These are phyloP conservation scores for Drosophila bifasciata DNA, from an alignment of 1,140 invertebrate species.

Conservation along the genomic window DNA sequence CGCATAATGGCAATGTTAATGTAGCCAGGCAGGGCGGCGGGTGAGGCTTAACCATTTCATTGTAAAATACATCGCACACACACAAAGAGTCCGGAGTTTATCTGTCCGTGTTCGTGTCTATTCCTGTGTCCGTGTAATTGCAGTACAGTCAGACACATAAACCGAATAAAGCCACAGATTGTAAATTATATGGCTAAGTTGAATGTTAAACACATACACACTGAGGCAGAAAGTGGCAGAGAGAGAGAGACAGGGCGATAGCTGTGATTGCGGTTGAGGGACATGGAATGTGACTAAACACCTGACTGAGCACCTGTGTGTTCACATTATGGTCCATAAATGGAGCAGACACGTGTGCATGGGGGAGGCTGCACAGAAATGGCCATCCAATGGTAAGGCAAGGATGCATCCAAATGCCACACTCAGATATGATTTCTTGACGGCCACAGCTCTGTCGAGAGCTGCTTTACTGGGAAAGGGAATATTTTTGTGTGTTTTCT, in stretches of 20 bases:
- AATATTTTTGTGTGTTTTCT: not conserved
- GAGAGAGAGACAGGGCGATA: not conserved
- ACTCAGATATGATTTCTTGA: no score
- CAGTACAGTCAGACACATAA: constrained; percentile 58
- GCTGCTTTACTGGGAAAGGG: not conserved
- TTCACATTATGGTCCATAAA: constrained; percentile 44
- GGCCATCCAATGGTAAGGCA: not conserved
- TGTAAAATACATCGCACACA: constrained; percentile 38
- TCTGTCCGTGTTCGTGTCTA: constrained; percentile 16
- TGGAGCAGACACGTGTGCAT: constrained; percentile 39
- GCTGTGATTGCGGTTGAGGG: constrained; percentile 4
- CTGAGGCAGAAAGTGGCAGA: not conserved
- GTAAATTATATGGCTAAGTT: constrained; percentile 43
- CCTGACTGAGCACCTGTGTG: constrained; percentile 19
- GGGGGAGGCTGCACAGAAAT: not conserved
- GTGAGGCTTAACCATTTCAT: constrained; percentile 27
- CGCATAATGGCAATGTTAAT: constrained; percentile 74
- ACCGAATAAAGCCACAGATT: constrained; percentile 64
- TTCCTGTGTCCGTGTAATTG: constrained; percentile 54
- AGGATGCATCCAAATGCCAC: constrained; percentile 14
- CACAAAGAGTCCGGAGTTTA: constrained; percentile 6
- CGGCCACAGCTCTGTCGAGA: not conserved
- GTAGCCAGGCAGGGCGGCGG: constrained; percentile 6
- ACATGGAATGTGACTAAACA: not conserved
- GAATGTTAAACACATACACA: constrained; percentile 28